Percentiles rank a stretch among this genome's conserved stretches.
Evolutionary conservation across 1,140 invertebrate species (phyloP).

Genomic region (Eueides isabella): DNA sequence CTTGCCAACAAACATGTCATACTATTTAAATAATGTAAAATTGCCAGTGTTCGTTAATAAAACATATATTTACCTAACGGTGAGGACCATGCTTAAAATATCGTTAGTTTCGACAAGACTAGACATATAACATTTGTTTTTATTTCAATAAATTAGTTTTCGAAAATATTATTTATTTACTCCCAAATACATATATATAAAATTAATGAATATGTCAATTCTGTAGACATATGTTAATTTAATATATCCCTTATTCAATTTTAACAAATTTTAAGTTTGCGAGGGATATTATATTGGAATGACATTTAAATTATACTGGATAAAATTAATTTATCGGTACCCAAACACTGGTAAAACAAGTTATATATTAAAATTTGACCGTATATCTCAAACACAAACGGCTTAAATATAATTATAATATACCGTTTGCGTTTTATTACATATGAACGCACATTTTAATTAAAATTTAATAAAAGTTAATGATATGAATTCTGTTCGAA

Average conservation of each 20-base stretch:
- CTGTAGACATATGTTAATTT: slow-evolving; percentile 29
- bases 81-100: slow-evolving; percentile 33
- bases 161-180: slow-evolving; percentile 27
- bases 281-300: slow-evolving; percentile 20
- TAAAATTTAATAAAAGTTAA: slow-evolving; percentile 25
- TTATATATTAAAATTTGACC: not conserved
- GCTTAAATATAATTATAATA: slow-evolving; percentile 18
- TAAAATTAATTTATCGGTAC: slow-evolving; percentile 29
- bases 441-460: slow-evolving; percentile 28
- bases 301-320: slow-evolving; percentile 29
- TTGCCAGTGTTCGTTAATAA: slow-evolving; percentile 35
- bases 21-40: slow-evolving; percentile 50
- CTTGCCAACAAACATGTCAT: slow-evolving; percentile 70
- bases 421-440: slow-evolving; percentile 26
- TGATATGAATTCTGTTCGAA: slow-evolving; percentile 23
- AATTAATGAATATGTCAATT: slow-evolving; percentile 28
- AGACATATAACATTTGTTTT: slow-evolving; percentile 41
- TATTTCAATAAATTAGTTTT: slow-evolving; percentile 30
- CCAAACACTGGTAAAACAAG: slow-evolving; percentile 19
- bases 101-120: slow-evolving; percentile 42
- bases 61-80: slow-evolving; percentile 40
- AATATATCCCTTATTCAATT: slow-evolving; percentile 32
- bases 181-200: slow-evolving; percentile 13
- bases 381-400: slow-evolving; percentile 1
- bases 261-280: slow-evolving; percentile 27